Evolutionary conservation across 2,888 invertebrate genomes (phyloP), one percentile per base, ranked within the genome.

Genomic region (Ophion ventricosus): DNA sequence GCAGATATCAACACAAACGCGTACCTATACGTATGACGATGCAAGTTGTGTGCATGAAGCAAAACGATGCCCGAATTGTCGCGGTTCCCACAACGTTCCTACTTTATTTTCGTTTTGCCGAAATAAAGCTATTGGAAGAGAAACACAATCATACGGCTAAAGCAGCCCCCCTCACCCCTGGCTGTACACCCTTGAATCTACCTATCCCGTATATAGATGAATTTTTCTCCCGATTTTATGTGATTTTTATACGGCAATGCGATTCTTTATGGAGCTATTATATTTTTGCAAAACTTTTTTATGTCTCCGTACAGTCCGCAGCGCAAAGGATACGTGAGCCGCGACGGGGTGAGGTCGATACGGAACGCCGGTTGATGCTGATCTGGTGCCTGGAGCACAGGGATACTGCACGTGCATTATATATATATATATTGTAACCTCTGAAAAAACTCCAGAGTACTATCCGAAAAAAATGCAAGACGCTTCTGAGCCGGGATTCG

Each of bases 241-340:
- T 29, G 49, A 72, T 59, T 72, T 40, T 72, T 72, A 72, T 59
- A 17, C 63, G 20, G 43, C n/a, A 72, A 35, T 64, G n/a, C 8
- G 5, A 17, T 49, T 29, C 54, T 63, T 75, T 54, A 64, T 75
- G 7, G 75, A 29, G 54, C 26, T 26, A 64, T 75, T 43, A 35
- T 66, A 66, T 66, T 54, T 49, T 54, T 20, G 17, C 20, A 14
- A 64, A 79, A 64, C 23, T 77, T 77, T 77, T 77, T 77, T 77
- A 25, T 49, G 23, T 20, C 10, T 63, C 40, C 23, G 14, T 2
- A 35, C 23, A 56, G 40, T 56, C 26, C 56, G 40, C 56, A 26
- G 14, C 2, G 23, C 1, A 49, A n/a, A 25, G 64, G 20, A 23
- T 25, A 40, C 29, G 40, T 25, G 54, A 25, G 29, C 23, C 43